phyloP scores from a whole-genome alignment of 2,888 invertebrate species.

The Temnothorax unifasciatus region DNA sequence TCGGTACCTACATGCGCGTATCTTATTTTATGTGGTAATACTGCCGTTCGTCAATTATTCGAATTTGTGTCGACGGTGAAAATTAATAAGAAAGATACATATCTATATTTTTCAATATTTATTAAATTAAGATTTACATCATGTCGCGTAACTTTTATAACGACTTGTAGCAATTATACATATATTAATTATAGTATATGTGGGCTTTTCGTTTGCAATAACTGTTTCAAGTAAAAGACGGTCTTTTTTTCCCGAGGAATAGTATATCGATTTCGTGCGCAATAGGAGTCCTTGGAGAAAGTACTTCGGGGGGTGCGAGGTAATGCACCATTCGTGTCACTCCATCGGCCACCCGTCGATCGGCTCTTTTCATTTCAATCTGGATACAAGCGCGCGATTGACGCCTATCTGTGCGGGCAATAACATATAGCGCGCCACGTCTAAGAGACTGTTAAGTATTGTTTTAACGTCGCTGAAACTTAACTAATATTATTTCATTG shows the following conservation, averaged over 20 bases:
- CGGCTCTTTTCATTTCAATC: conserved; percentile 63
- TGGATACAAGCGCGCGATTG: conserved; percentile 41
- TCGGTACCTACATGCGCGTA: background rate
- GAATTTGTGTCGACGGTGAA: background rate
- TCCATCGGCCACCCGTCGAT: conserved; percentile 78
- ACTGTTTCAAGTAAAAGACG: background rate
- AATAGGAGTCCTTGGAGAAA: conserved; percentile 56
- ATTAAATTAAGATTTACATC: background rate
- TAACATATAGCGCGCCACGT: background rate
- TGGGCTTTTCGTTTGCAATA: background rate
- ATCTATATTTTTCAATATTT: background rate
- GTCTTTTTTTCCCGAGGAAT: background rate
- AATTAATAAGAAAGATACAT: background rate
- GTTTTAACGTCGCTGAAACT: conserved; percentile 4
- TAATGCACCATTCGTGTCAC: conserved; percentile 80
- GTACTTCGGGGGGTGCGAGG: conserved; percentile 72
- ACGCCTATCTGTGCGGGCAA: conserved; percentile 29
- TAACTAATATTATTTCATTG: background rate
- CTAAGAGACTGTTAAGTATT: conserved; percentile 16
- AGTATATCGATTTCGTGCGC: conserved; percentile 62
- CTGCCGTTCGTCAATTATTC: background rate
- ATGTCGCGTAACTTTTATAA: background rate
- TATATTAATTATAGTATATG: background rate
- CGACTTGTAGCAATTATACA: background rate
- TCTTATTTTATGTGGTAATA: background rate